Percentiles rank a stretch among this genome's conserved stretches.
phyloP scores from a whole-genome alignment of 2,113 vertebrate genomes.

The Takifugu bimaculatus region DNA sequence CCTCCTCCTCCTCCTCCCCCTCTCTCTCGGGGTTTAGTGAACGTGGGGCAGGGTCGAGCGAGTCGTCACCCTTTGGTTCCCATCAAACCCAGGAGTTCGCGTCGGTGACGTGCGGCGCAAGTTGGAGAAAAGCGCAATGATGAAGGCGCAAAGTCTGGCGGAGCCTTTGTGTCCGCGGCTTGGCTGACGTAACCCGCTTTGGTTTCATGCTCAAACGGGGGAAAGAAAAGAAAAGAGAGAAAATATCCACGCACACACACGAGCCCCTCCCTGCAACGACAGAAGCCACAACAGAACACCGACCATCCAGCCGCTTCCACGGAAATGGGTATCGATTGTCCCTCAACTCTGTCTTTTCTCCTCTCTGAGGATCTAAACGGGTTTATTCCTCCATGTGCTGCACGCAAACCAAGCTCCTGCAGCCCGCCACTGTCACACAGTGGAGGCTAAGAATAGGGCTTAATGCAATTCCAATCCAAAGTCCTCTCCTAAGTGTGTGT shows the following conservation, averaged over 20 bases:
- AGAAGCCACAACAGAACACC: neutral
- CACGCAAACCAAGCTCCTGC: conserved; percentile 46
- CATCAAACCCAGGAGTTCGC: neutral
- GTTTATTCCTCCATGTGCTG: conserved; percentile 38
- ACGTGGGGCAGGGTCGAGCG: conserved; percentile 55
- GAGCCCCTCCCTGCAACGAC: neutral
- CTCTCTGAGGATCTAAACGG: conserved; percentile 19
- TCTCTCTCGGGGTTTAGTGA: conserved; percentile 21
- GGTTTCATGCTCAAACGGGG: neutral
- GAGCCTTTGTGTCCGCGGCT: conserved; percentile 43
- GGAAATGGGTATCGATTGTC: conserved; percentile 10
- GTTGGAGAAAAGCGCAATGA: neutral
- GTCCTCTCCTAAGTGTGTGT: conserved; percentile 16
- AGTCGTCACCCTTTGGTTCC: conserved; percentile 22
- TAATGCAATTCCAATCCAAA: conserved; percentile 60
- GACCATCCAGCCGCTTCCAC: neutral
- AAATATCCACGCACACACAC: neutral
- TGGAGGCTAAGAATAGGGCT: conserved; percentile 62
- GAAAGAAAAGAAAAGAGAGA: neutral
- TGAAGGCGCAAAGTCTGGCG: conserved; percentile 17
- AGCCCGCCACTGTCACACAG: conserved; percentile 46
- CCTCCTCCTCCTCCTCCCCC: conserved; percentile 10
- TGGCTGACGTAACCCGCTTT: conserved; percentile 39
- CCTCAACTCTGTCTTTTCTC: conserved; percentile 25
- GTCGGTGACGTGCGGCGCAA: conserved; percentile 8